Conservation (phyloP, 1,140 invertebrate genomes). For the Aradophagus sp. region DNA sequence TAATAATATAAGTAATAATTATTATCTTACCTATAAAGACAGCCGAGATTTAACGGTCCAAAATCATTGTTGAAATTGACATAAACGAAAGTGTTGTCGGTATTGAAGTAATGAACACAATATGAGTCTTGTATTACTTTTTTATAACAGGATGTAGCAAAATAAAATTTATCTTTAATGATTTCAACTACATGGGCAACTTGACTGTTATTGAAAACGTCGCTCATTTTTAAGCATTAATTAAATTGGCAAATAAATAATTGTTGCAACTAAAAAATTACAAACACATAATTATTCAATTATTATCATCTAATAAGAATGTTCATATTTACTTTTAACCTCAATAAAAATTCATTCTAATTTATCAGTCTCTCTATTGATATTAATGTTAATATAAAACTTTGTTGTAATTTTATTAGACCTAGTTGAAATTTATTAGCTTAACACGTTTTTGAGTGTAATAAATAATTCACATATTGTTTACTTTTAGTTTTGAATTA, state of each 20-base stretch:
- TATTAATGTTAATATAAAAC: too few species aligned
- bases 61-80: constrained; percentile 88
- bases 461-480: too few species aligned
- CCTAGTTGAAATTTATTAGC: too few species aligned
- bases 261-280: neutral
- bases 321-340: too few species aligned
- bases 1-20: too few species aligned
- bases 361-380: too few species aligned
- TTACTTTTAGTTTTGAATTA: too few species aligned
- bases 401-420: too few species aligned
- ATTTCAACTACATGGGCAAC: constrained; percentile 59
- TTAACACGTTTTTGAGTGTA: too few species aligned
- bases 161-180: constrained; percentile 79
- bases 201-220: constrained; percentile 60
- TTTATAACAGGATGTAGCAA: constrained; percentile 76
- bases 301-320: too few species aligned
- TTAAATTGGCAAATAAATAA: neutral
- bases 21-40: constrained; percentile 78
- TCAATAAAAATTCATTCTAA: too few species aligned
- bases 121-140: constrained; percentile 74
- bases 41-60: constrained; percentile 86
- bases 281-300: neutral
- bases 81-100: constrained; percentile 84
- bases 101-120: constrained; percentile 80
- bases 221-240: constrained; percentile 18